Evolutionary conservation across 1,140 invertebrate genomes (phyloP), one percentile per base, ranked within the genome.

Genomic region (Habropoda laboriosa): DNA sequence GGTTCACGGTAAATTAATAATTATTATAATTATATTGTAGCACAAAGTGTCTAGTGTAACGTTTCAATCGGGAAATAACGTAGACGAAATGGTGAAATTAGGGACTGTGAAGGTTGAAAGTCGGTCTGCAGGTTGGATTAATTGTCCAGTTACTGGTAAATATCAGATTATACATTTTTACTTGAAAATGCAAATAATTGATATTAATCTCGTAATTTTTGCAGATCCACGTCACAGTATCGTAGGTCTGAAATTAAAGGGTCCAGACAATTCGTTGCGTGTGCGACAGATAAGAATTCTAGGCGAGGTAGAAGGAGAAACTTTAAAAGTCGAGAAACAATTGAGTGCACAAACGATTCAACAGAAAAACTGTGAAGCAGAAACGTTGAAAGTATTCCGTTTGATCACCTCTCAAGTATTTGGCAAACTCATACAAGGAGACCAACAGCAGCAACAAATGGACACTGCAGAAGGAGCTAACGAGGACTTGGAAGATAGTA

Each of bases 381-480:
- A 99, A 93, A 99, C 98, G 0, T 92, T 99, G 13, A 95, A 97
- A 88, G 98, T 99, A 0, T 99, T 99, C 90, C 94, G 98, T n/a
- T 93, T 98, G 1, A 96, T 99, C 8, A 99, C 98, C 0, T 97
- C 97, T 81, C 97, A 98, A 94, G 97, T 98, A 49, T 99, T 99
- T 94, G 98, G 98, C 0, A 98, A 98, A 90, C 93, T 99, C 21
- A 96, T 99, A 77, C 93, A 94, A 86, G 94, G 94, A 3, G 94
- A 94, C 38, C 92, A 93, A 55, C 87, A 91, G 45, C 87, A 90
- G 10, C 88, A 91, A 35, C 80, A 83, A 45, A 47, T 72, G n/a
- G 89, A 90, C 93, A 76, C 89, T 73, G 82, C 90, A 42, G 91
- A 94, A 83, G 84, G 93, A 75, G 91, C 88, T 67, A 92, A 93